phyloP scores from a whole-genome alignment of 1,140 invertebrate genomes.

The silkworm (Bombyx mori) region ASM3026992v2 NC_085124.1:3350001-3350500 shows the following conservation, averaged over 20 bases:
- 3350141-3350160: not conserved
- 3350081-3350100: too few species aligned
- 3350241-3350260: too few species aligned
- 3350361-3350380: slow-evolving; percentile 14
- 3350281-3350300: not conserved
- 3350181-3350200: not conserved
- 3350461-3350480: too few species aligned
- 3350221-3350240: not conserved
- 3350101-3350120: too few species aligned
- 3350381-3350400: not conserved
- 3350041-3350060: not conserved
- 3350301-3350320: slow-evolving; percentile 4
- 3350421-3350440: too few species aligned
- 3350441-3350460: too few species aligned
- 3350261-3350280: too few species aligned
- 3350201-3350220: not conserved
- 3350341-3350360: too few species aligned
- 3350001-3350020: not conserved
- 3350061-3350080: not conserved
- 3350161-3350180: not conserved
- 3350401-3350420: too few species aligned
- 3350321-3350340: too few species aligned
- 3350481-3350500: too few species aligned
- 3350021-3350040: slow-evolving; percentile 8
- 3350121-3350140: too few species aligned